These are phyloP conservation scores for Cuniculus paca DNA, from an alignment of 2,797 vertebrate species.

Conservation along the genomic window DNA sequence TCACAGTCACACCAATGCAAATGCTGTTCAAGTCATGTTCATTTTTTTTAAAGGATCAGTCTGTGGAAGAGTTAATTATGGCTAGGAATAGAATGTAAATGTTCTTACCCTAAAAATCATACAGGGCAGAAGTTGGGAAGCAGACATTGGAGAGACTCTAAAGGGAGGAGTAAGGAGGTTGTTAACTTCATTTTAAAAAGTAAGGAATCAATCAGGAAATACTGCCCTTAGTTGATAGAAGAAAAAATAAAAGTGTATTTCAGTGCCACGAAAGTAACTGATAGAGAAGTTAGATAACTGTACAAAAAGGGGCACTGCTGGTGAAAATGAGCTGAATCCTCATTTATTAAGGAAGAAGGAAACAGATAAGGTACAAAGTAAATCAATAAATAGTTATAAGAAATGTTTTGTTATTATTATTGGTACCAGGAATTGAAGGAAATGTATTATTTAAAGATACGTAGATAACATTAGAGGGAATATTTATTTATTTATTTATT, in stretches of 20 bases:
- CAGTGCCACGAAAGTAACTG: not conserved
- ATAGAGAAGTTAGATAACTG: fast-evolving
- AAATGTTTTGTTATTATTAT: not conserved
- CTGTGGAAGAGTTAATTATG: not conserved
- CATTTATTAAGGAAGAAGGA: not conserved
- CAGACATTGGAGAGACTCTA: not conserved
- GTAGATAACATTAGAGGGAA: too few relatives aligned
- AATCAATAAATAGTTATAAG: not conserved
- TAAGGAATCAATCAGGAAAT: not conserved
- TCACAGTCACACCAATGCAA: not conserved
- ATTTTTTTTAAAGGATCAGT: not conserved
- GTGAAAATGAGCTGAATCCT: not conserved
- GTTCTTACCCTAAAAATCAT: not conserved
- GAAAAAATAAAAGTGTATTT: not conserved
- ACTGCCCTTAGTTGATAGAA: not conserved
- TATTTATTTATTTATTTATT: too few relatives aligned
- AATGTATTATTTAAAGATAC: not conserved
- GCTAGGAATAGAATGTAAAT: slow-evolving; percentile 23
- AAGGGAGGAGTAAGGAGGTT: not conserved
- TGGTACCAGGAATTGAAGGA: not conserved
- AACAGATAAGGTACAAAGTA: not conserved
- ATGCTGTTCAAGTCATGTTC: not conserved
- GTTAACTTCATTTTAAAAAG: not conserved
- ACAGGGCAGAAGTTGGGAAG: not conserved
- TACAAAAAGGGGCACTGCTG: not conserved